Evolutionary conservation across 2,888 invertebrate species (phyloP).

Genomic region (Platerodrilus igneus): DNA sequence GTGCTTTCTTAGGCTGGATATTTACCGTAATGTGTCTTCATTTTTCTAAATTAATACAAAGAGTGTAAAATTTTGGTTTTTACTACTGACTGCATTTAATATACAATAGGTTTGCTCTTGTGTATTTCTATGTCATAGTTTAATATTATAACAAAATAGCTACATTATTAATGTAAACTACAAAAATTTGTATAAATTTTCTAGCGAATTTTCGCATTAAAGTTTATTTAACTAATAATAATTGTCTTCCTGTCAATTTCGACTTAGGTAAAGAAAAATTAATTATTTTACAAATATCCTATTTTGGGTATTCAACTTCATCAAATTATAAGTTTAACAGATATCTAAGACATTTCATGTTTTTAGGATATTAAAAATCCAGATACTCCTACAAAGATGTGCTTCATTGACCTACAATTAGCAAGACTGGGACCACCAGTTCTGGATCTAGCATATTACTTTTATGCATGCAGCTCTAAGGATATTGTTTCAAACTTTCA

Average conservation of each 20-base stretch:
- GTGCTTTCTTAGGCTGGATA: no score
- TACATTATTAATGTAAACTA: no score
- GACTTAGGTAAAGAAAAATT: not conserved
- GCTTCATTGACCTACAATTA: slow-evolving; percentile 35
- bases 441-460: slow-evolving; percentile 32
- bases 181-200: no score
- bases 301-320: slow-evolving; percentile 1
- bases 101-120: no score
- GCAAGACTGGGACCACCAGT: slow-evolving; percentile 27
- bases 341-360: slow-evolving; percentile 14
- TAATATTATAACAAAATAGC: no score
- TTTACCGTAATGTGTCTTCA: no score
- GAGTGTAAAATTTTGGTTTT: no score
- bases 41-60: no score
- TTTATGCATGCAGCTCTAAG: slow-evolving; percentile 27
- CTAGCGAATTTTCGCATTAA: no score
- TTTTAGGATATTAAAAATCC: slow-evolving; percentile 17
- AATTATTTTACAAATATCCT: slow-evolving; percentile 1
- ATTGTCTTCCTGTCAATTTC: slow-evolving; percentile 1
- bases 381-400: slow-evolving; percentile 27
- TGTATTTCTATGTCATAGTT: no score
- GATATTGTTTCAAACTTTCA: slow-evolving; percentile 26
- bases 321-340: slow-evolving; percentile 19
- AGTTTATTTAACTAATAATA: no score
- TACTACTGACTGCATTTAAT: no score